Percentiles rank a stretch among this genome's conserved stretches.
Evolutionary conservation across 2,113 vertebrate species (phyloP).

Genomic region (Anolis sagrei): DNA sequence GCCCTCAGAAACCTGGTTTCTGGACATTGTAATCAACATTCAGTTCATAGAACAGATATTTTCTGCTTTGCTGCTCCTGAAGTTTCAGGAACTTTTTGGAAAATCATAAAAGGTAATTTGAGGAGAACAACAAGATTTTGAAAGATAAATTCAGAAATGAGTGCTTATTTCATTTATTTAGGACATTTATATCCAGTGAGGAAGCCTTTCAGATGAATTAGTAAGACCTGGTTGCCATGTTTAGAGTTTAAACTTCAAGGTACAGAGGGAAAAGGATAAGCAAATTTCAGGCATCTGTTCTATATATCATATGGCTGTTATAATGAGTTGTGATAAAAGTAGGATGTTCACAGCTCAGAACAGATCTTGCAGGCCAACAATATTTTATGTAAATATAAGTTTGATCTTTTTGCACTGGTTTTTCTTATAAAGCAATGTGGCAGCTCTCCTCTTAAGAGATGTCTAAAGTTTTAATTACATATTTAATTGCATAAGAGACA

Average conservation of each 20-base stretch:
- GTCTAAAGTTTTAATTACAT: background rate
- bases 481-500: background rate
- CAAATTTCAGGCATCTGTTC: background rate
- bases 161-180: too few species aligned
- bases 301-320: background rate
- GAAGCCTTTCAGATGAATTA: too few species aligned
- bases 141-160: too few species aligned
- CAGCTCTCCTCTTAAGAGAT: background rate
- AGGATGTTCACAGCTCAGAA: background rate
- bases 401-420: fast-evolving
- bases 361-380: too few species aligned
- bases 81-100: too few species aligned
- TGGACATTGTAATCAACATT: too few species aligned
- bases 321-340: background rate
- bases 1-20: too few species aligned
- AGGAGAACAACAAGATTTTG: background rate
- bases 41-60: too few species aligned
- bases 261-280: background rate
- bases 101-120: background rate
- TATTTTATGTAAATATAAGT: background rate
- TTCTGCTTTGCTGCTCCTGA: too few species aligned
- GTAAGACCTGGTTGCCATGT: background rate
- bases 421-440: background rate
- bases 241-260: background rate
- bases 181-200: too few species aligned